phyloP scores from a whole-genome alignment of 2,797 vertebrate species.

The Nasua narica region DNA sequence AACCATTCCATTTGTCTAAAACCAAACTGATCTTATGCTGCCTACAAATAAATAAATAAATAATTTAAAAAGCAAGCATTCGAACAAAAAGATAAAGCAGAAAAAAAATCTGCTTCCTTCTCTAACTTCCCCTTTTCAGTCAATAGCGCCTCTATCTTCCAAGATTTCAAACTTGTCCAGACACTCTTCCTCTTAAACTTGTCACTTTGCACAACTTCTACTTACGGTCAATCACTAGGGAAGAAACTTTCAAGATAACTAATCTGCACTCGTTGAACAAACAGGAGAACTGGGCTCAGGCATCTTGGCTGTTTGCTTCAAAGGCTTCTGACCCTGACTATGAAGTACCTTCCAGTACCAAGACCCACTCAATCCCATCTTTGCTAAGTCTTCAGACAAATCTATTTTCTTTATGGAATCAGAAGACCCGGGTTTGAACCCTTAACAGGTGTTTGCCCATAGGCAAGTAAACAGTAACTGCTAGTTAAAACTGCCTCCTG shows the following conservation, averaged over 20 bases:
- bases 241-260: constrained; percentile 17
- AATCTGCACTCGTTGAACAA: not conserved
- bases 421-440: not conserved
- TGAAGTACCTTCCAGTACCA: not conserved
- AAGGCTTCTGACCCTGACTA: not conserved
- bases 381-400: constrained; percentile 7
- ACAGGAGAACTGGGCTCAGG: not conserved
- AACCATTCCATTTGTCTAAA: constrained; percentile 7
- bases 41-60: not conserved
- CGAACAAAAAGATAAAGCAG: not conserved
- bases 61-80: not conserved
- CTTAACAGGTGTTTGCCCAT: not conserved
- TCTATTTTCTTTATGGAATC: constrained; percentile 4
- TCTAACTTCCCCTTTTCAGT: constrained; percentile 30
- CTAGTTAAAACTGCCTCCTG: not conserved
- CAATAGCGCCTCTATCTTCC: not conserved
- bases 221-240: not conserved
- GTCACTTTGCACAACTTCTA: constrained; percentile 41
- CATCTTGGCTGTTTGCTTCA: not conserved
- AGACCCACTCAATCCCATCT: not conserved
- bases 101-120: not conserved
- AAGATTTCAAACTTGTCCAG: constrained; percentile 47
- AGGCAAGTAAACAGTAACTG: not conserved
- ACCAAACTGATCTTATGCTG: not conserved
- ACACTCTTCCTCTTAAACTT: constrained; percentile 23